These are phyloP conservation scores for Tetheella fluctuosa DNA, from an alignment of 2,888 invertebrate genomes.

Conservation along the genomic window DNA sequence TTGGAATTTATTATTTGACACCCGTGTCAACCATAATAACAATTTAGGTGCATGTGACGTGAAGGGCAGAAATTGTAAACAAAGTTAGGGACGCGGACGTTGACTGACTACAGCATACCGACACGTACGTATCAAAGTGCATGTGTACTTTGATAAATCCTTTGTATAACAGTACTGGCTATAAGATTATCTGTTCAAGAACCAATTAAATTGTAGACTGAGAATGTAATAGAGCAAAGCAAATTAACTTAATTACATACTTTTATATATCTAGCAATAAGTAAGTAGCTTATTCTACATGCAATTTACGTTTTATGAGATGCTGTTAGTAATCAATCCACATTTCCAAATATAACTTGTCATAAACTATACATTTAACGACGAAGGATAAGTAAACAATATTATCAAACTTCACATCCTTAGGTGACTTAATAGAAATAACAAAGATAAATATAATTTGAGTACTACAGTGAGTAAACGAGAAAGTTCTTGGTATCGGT, in stretches of 20 bases:
- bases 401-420: constrained; percentile 52
- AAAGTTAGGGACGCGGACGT: no score
- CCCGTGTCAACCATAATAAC: no score
- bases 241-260: background rate
- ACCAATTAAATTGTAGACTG: background rate
- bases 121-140: no score
- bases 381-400: constrained; percentile 36
- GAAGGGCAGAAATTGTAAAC: no score
- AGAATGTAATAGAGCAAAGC: background rate
- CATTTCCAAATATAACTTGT: background rate
- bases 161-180: no score
- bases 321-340: no score
- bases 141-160: background rate
- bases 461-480: constrained; percentile 63
- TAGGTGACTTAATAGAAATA: constrained; percentile 53
- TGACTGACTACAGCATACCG: background rate
- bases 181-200: background rate
- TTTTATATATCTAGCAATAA: background rate
- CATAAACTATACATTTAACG: constrained; percentile 23
- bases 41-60: no score
- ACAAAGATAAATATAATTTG: constrained; percentile 67
- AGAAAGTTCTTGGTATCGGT: constrained; percentile 74
- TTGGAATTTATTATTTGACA: no score
- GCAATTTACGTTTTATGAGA: background rate
- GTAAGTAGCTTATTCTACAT: background rate